Evolutionary conservation across 1,140 invertebrate genomes (phyloP).

Genomic region (Zaprionus ornatus): DNA sequence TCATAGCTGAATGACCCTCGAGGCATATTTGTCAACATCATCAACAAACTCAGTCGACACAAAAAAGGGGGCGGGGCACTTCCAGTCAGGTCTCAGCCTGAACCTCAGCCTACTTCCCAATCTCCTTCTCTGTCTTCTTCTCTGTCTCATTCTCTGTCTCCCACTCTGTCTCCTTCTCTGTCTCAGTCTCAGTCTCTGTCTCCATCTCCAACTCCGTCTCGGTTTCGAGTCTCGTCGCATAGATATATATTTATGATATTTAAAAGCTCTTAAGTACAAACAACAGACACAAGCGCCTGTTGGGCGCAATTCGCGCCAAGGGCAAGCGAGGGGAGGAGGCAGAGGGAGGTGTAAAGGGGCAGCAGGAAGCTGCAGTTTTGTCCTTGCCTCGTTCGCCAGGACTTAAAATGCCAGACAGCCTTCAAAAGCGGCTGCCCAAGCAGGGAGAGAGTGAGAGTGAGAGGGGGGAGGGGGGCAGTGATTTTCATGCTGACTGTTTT

Average conservation of each 20-base stretch:
- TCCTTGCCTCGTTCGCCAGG: conserved; percentile 49
- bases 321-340: neutral
- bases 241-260: conserved; percentile 83
- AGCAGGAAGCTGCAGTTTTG: conserved; percentile 65
- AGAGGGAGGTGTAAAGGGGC: neutral
- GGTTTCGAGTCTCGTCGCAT: conserved; percentile 38
- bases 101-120: neutral
- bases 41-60: conserved; percentile 39
- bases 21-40: conserved; percentile 81
- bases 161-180: conserved; percentile 1
- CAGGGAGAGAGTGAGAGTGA: conserved; percentile 5
- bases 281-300: conserved; percentile 66
- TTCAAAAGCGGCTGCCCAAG: conserved; percentile 39
- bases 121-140: conserved; percentile 4
- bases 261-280: conserved; percentile 83
- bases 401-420: conserved; percentile 73
- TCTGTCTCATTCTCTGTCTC: conserved; percentile 4
- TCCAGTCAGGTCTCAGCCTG: neutral
- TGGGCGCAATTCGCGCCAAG: conserved; percentile 27
- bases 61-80: neutral
- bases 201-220: conserved; percentile 9
- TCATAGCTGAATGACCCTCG: conserved; percentile 57
- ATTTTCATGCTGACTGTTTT: conserved; percentile 48
- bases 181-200: conserved; percentile 5
- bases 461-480: conserved; percentile 7